Evolutionary conservation across 92 coral and sea anemone species (phyloP), one percentile per base, ranked within the genome.

Genomic region (Galaxea fascicularis): DNA sequence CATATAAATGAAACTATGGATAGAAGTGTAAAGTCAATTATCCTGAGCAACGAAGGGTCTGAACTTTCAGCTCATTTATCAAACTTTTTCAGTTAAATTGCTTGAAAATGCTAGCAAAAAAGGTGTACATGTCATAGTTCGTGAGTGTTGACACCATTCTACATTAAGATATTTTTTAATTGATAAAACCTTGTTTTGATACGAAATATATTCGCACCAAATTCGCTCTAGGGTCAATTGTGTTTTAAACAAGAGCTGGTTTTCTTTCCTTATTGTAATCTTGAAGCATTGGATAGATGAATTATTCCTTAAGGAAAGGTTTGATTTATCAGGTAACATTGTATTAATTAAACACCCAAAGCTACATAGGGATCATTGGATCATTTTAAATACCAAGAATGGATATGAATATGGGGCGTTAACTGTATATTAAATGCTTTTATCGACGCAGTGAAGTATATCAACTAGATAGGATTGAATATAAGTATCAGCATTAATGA

Each of bases 161-260:
- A 62, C 53, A 44, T 52, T 28, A 64, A 65, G 15, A 52, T 67
- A 65, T 79, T 79, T 79, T 68, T 66, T 41, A 63, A n/a, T 44
- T 45, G 39, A 79, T 2, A 21, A 51, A 79, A 66, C 22, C 54
- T 63, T 44, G 47, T 79, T 68, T 79, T 79, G 75, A 67, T 79
- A 65, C 64, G 15, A 53, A 66, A 79, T 51, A 28, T 29, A 58
- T 51, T 71, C 65, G 65, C 75, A 4, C 53, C 27, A 29, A 67
- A 71, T 10, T 65, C 73, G 84, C 74, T 26, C 14, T 68, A 13
- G 51, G 28, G 65, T 24, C 0, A 67, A 20, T 15, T 18, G 56
- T 39, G 20, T 54, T 29, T 54, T n/a, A 21, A 39, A 20, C 66
- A 30, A 56, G 35, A 7, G 24, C 15, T 73, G 60, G 5, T 76